Evolutionary conservation across 2,888 invertebrate genomes (phyloP).

Genomic region (Hydropsyche betteni): DNA sequence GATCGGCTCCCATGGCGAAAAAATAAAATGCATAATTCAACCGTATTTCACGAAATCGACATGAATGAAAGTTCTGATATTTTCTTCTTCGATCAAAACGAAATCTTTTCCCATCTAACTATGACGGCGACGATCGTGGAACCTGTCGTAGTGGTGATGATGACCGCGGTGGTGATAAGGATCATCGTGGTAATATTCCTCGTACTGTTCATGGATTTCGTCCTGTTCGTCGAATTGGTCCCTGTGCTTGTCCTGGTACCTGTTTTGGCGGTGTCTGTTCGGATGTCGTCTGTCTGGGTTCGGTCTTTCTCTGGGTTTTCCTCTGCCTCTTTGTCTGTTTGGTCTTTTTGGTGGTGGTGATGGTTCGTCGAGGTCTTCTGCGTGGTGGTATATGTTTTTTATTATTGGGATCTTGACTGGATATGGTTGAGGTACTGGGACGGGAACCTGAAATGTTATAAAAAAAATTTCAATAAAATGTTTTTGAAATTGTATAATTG

Average conservation of each 20-base stretch:
- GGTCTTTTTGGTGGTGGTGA: constrained; percentile 55
- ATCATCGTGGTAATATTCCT: constrained; percentile 11
- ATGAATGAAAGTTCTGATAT: not conserved
- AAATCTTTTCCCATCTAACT: not conserved
- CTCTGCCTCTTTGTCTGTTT: constrained; percentile 57
- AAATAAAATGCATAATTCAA: too few species aligned
- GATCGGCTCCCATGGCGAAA: not conserved
- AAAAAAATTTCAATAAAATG: not conserved
- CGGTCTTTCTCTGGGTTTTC: constrained; percentile 36
- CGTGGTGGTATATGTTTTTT: constrained; percentile 60
- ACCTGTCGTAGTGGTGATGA: constrained; percentile 9
- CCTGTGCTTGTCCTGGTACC: not conserved
- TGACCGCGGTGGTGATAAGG: not conserved
- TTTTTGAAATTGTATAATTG: too few species aligned
- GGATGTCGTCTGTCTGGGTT: not conserved
- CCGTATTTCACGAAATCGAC: too few species aligned
- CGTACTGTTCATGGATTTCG: not conserved
- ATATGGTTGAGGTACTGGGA: constrained; percentile 78
- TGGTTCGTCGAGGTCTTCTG: constrained; percentile 52
- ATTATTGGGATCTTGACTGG: constrained; percentile 76
- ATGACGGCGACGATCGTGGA: constrained; percentile 2
- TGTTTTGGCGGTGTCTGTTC: not conserved
- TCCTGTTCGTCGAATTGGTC: constrained; percentile 12
- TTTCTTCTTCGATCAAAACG: not conserved
- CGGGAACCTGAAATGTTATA: constrained; percentile 65